phyloP scores from a whole-genome alignment of 1,140 invertebrate species.

The Dreissena rostriformis region DNA sequence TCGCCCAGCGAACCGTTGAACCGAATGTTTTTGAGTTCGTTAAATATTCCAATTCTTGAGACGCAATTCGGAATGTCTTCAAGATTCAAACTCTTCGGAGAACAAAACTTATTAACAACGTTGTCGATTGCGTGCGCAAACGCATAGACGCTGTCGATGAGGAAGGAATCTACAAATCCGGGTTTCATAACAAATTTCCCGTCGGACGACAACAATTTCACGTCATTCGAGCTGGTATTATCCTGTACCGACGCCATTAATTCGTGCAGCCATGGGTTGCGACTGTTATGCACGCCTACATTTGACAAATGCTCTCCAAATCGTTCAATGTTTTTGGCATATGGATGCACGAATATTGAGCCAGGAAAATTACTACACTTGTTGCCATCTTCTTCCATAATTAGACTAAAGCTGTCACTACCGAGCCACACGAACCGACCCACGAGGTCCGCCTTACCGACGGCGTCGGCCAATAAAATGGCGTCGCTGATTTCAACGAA shows the following conservation, averaged over 20 bases:
- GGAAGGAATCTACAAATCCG: slow-evolving; percentile 86
- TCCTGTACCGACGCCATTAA: background rate
- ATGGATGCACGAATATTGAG: slow-evolving; percentile 88
- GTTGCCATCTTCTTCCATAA: slow-evolving; percentile 86
- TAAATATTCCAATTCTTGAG: slow-evolving; percentile 50
- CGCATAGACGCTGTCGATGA: slow-evolving; percentile 92
- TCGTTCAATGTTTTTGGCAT: slow-evolving; percentile 56
- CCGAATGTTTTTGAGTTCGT: slow-evolving; percentile 58
- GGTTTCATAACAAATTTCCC: slow-evolving; percentile 5
- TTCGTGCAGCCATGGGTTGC: slow-evolving; percentile 34
- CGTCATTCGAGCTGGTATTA: background rate
- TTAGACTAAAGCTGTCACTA: slow-evolving; percentile 89
- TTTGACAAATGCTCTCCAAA: slow-evolving; percentile 67
- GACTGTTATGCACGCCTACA: background rate
- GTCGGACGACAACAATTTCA: background rate
- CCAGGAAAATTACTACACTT: slow-evolving; percentile 87
- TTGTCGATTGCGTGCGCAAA: slow-evolving; percentile 89
- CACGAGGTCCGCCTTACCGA: slow-evolving; percentile 76
- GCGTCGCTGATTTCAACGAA: slow-evolving; percentile 88
- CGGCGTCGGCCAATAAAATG: slow-evolving; percentile 81
- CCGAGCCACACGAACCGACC: slow-evolving; percentile 87
- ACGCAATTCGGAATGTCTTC: slow-evolving; percentile 58
- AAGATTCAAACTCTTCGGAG: background rate
- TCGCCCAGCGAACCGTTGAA: slow-evolving; percentile 65
- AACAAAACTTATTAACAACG: slow-evolving; percentile 54